Evolutionary conservation across 2,888 invertebrate species (phyloP).

Genomic region (Archaeoteleia sp.): DNA sequence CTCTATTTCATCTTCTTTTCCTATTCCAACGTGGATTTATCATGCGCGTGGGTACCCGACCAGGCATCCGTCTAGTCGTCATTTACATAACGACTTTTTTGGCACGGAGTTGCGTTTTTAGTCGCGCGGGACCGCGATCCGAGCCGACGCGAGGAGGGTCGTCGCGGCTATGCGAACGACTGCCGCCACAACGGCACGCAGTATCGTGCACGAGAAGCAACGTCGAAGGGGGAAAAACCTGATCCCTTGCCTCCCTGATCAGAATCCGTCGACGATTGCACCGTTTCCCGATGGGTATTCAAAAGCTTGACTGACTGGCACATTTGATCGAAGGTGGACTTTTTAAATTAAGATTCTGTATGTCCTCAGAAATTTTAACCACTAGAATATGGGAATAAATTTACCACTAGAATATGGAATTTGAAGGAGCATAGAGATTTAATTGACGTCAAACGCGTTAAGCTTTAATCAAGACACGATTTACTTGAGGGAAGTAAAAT

Average conservation of each 20-base stretch:
- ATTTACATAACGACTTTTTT: slow-evolving; percentile 73
- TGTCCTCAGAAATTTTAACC: no score
- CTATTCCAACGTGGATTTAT: slow-evolving; percentile 56
- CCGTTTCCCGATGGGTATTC: slow-evolving; percentile 20
- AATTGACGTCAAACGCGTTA: no score
- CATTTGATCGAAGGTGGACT: slow-evolving; percentile 24
- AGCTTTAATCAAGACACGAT: no score
- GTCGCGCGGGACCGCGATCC: slow-evolving; percentile 58
- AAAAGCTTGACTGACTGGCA: neutral
- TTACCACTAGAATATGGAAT: no score
- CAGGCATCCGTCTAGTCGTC: slow-evolving; percentile 52
- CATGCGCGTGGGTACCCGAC: slow-evolving; percentile 55
- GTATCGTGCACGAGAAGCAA: neutral
- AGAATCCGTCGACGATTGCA: slow-evolving; percentile 16
- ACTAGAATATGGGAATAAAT: no score
- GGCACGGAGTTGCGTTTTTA: slow-evolving; percentile 61
- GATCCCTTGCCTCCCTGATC: slow-evolving; percentile 7
- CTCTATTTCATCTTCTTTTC: slow-evolving; percentile 54
- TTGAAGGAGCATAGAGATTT: no score
- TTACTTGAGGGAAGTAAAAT: no score
- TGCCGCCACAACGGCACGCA: slow-evolving; percentile 2
- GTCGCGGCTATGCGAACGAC: neutral
- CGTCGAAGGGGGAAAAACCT: slow-evolving; percentile 15
- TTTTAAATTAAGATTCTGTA: no score
- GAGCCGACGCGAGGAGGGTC: slow-evolving; percentile 10